Evolutionary conservation across 30 jellyfish, hydroid and myxozoan species (phyloP).

Genomic region (Turritopsis dohrnii): DNA sequence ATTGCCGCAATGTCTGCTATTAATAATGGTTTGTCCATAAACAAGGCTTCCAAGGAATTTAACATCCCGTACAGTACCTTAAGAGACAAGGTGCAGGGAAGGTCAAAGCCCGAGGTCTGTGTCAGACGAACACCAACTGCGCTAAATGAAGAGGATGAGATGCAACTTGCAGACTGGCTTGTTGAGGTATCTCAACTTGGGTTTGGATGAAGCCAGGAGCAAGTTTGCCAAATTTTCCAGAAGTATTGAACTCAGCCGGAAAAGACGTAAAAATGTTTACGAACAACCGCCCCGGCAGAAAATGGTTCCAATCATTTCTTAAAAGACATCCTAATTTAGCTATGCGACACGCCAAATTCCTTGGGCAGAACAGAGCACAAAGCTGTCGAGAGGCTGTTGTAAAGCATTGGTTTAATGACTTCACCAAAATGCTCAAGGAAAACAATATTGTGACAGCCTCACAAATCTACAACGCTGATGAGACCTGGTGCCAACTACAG

Average conservation of each 20-base stretch:
- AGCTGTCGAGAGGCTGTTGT: conserved; percentile 26
- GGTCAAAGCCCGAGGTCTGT: not conserved
- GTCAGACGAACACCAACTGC: not conserved
- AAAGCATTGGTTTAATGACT: conserved; percentile 28
- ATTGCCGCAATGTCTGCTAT: not conserved
- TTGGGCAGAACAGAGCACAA: conserved; percentile 27
- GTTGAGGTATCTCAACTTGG: conserved; percentile 27
- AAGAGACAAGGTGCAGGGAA: not conserved
- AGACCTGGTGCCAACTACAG: conserved; percentile 32
- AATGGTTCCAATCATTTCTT: conserved; percentile 27
- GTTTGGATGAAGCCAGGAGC: conserved; percentile 30
- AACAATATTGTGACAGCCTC: not conserved
- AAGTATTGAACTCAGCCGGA: conserved; percentile 30
- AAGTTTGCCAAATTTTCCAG: conserved; percentile 22
- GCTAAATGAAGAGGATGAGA: not conserved
- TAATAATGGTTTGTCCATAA: not conserved
- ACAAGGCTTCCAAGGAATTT: not conserved
- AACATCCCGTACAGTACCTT: not conserved
- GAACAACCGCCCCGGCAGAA: conserved; percentile 29
- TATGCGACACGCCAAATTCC: conserved; percentile 12
- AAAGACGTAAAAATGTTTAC: conserved; percentile 9
- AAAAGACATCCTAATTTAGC: conserved; percentile 24
- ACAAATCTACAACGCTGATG: conserved; percentile 31
- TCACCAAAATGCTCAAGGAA: conserved; percentile 8
- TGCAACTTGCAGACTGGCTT: conserved; percentile 26